These are phyloP conservation scores for Rhombomys opimus DNA, from an alignment of 2,113 vertebrate genomes.

Conservation along the genomic window DNA sequence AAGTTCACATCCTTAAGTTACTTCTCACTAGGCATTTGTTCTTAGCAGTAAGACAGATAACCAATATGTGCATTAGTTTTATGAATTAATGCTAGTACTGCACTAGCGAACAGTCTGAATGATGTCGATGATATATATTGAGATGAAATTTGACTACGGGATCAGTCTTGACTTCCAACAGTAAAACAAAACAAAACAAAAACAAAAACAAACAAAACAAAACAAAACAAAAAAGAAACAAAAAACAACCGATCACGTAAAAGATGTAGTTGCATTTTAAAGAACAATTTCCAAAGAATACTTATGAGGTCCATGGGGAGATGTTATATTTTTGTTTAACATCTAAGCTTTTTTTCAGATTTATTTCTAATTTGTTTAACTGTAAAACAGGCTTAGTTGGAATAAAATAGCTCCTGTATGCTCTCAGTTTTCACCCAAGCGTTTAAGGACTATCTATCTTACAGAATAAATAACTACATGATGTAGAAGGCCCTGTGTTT, in stretches of 20 bases:
- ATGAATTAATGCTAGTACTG: background rate
- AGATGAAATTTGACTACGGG: background rate
- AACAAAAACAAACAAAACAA: too few species aligned
- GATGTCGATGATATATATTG: background rate
- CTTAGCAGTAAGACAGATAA: background rate
- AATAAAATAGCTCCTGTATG: background rate
- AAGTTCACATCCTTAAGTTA: background rate
- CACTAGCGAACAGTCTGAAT: background rate
- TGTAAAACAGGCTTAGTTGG: background rate
- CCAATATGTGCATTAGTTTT: background rate
- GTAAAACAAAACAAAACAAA: background rate
- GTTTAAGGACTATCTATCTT: background rate
- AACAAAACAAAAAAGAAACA: too few species aligned
- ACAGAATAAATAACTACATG: background rate
- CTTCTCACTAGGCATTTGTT: background rate
- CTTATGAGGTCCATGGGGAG: background rate
- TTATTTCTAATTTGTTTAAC: conserved; percentile 16
- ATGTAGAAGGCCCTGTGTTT: background rate
- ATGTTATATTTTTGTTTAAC: background rate
- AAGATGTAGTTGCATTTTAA: background rate
- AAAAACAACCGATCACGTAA: background rate
- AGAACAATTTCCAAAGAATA: background rate
- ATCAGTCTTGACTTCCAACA: conserved; percentile 15
- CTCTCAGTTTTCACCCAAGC: background rate
- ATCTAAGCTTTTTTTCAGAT: background rate